Percentiles rank a stretch among this genome's conserved stretches.
phyloP scores from a whole-genome alignment of 2,888 invertebrate species.

The Catotricha subobsoleta region DNA sequence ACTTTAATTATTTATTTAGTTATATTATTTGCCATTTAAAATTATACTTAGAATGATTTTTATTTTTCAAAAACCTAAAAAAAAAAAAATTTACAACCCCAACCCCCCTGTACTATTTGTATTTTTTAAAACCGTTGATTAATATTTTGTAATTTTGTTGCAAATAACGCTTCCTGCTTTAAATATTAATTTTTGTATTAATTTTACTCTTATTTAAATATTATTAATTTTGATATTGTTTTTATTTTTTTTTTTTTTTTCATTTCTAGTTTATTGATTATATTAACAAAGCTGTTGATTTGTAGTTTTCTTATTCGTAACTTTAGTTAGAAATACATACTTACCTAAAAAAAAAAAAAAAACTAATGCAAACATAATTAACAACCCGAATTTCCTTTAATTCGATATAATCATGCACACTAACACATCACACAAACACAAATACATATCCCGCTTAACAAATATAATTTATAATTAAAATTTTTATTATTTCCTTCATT shows the following conservation, averaged over 20 bases:
- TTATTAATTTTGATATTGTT: slow-evolving; percentile 3
- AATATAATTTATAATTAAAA: not conserved
- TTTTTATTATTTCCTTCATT: not conserved
- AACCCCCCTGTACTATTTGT: not conserved
- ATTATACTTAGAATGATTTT: too few species aligned
- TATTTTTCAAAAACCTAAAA: too few species aligned
- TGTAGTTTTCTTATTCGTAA: too few species aligned
- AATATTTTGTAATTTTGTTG: not conserved
- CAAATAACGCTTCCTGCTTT: too few species aligned
- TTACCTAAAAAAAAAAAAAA: not conserved
- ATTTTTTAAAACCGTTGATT: too few species aligned
- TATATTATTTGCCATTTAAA: not conserved
- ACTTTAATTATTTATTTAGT: not conserved
- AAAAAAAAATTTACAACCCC: too few species aligned
- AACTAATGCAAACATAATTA: not conserved
- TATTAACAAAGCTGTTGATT: slow-evolving; percentile 9
- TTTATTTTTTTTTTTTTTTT: not conserved
- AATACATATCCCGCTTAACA: not conserved
- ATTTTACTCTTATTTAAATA: slow-evolving; percentile 1
- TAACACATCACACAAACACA: not conserved
- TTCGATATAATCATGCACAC: too few species aligned
- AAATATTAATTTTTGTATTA: slow-evolving; percentile 1
- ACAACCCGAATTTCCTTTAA: not conserved
- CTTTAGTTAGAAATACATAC: not conserved
- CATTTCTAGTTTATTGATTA: slow-evolving; percentile 9